These are phyloP conservation scores for Ichneumoninae sp. DNA, from an alignment of 2,888 invertebrate species.

Conservation along the genomic window DNA sequence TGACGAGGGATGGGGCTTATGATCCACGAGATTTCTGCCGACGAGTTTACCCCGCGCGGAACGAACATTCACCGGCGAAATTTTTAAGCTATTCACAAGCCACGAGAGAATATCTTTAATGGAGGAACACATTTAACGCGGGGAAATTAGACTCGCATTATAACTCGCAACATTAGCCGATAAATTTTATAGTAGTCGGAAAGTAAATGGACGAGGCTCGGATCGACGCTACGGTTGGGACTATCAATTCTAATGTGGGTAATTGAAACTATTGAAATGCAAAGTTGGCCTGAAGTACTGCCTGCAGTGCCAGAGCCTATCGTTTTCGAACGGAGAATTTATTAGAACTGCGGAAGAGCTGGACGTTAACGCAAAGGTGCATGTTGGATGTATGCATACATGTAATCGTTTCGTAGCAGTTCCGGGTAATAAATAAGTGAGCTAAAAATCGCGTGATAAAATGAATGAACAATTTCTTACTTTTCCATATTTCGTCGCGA, in stretches of 20 bases:
- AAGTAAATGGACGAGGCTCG: neutral
- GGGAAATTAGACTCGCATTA: neutral
- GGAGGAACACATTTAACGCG: neutral
- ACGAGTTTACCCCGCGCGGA: constrained; percentile 2
- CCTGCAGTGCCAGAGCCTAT: neutral
- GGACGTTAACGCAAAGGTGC: neutral
- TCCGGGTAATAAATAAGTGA: constrained; percentile 24
- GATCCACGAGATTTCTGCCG: constrained; percentile 16
- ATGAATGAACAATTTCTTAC: constrained; percentile 30
- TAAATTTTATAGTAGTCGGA: neutral
- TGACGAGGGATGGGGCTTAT: constrained; percentile 44
- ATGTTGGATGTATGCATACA: neutral
- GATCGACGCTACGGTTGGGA: neutral
- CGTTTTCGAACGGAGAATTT: constrained; percentile 28
- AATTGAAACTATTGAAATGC: constrained; percentile 52
- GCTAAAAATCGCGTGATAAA: constrained; percentile 41
- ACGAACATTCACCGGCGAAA: neutral
- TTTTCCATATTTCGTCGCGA: neutral
- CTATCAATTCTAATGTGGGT: constrained; percentile 25
- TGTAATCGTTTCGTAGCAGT: constrained; percentile 9
- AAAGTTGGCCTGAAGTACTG: constrained; percentile 6
- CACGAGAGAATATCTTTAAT: neutral
- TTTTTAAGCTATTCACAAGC: neutral
- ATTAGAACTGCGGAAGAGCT: constrained; percentile 4
- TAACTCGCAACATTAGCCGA: neutral